Evolutionary conservation across 2,113 vertebrate species (phyloP).

Genomic region (Piprites chloris): DNA sequence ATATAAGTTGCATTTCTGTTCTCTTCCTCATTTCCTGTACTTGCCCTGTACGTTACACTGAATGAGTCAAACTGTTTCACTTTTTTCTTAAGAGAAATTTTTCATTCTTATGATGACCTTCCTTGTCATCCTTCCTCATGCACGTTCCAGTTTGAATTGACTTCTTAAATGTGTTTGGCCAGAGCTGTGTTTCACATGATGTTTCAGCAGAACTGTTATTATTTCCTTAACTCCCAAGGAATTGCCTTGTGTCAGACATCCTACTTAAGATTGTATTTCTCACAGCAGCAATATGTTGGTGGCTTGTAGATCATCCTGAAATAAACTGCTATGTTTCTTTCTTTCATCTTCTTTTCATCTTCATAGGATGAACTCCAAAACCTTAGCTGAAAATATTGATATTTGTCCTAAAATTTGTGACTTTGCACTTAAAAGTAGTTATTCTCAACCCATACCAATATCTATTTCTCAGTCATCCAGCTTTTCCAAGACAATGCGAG

Average conservation of each 20-base stretch:
- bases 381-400: not conserved
- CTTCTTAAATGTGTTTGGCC: not conserved
- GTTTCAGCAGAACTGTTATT: not conserved
- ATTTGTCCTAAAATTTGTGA: not conserved
- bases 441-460: not conserved
- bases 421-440: not conserved
- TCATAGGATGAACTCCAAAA: not conserved
- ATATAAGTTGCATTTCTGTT: not conserved
- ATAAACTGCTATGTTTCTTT: not conserved
- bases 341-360: not conserved
- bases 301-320: not conserved
- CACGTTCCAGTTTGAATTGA: not conserved
- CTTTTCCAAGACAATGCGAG: not conserved
- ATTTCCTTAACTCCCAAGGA: not conserved
- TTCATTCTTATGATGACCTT: not conserved
- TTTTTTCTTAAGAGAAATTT: not conserved
- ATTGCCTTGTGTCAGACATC: not conserved
- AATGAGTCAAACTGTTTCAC: not conserved
- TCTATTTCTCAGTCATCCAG: not conserved
- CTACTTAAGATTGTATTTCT: not conserved
- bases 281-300: not conserved
- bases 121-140: not conserved
- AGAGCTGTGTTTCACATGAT: not conserved
- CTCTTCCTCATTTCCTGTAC: not conserved
- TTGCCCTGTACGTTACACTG: rapidly evolving